Conservation (phyloP, 2,113 vertebrate genomes). For the Oncorhynchus nerka region DNA sequence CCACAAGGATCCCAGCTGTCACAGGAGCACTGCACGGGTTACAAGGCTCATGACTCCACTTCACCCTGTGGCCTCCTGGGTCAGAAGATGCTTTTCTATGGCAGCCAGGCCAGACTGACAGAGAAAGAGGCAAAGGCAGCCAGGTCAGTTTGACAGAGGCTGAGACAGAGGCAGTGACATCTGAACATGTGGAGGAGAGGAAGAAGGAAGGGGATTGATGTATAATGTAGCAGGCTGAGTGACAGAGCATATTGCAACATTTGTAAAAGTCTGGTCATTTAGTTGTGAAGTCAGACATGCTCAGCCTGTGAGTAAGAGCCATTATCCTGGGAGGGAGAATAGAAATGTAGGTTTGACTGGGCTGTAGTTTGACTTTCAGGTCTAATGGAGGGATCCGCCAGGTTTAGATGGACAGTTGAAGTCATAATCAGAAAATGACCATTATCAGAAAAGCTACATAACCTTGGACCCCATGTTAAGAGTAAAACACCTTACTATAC, state of each 20-base stretch:
- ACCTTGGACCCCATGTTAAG: too few relatives aligned
- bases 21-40: background rate
- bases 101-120: background rate
- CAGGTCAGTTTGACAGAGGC: background rate
- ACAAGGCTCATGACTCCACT: background rate
- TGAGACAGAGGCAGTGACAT: background rate
- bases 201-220: background rate
- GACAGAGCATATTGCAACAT: background rate
- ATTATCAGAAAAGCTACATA: too few relatives aligned
- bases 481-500: too few relatives aligned
- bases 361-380: too few relatives aligned
- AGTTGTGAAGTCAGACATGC: too few relatives aligned
- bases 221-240: background rate
- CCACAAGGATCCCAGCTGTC: background rate
- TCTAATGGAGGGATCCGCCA: too few relatives aligned
- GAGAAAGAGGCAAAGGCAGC: background rate
- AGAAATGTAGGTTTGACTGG: too few relatives aligned
- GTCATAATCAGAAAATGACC: too few relatives aligned
- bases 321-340: too few relatives aligned
- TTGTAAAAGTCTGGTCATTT: slow-evolving; percentile 1
- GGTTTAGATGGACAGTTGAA: too few relatives aligned
- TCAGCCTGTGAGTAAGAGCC: too few relatives aligned
- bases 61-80: background rate
- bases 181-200: background rate
- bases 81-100: background rate